Evolutionary conservation across 37 sponge, comb jelly and placozoan genomes (phyloP).

Genomic region (Amphimedon queenslandica): DNA sequence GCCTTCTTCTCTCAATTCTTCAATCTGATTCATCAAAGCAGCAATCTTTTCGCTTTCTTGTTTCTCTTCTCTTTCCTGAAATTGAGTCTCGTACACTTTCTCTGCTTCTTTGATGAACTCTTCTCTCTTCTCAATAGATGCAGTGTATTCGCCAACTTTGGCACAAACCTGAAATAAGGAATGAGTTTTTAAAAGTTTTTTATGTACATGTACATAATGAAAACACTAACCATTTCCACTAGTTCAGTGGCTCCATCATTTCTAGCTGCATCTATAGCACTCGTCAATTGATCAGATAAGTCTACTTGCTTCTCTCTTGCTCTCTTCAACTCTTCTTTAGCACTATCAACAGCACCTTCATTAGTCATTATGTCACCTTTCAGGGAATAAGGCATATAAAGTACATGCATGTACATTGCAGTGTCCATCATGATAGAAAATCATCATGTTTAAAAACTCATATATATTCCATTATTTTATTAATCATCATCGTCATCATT

Average conservation of each 20-base stretch:
- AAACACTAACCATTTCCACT: not conserved
- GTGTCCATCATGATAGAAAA: no score
- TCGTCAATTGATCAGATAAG: not conserved
- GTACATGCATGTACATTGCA: no score
- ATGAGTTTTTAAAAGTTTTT: no score
- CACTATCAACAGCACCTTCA: conserved; percentile 12
- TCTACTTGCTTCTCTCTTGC: conserved; percentile 3
- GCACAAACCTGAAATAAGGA: no score
- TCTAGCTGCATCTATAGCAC: not conserved
- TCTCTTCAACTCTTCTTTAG: conserved; percentile 1
- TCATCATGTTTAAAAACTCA: no score
- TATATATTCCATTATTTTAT: not conserved
- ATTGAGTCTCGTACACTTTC: no score
- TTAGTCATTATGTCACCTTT: not conserved
- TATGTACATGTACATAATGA: no score
- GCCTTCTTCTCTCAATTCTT: not conserved
- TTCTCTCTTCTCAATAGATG: no score
- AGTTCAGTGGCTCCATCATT: not conserved
- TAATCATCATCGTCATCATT: not conserved
- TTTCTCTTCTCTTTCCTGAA: no score
- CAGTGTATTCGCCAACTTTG: no score
- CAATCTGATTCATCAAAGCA: not conserved
- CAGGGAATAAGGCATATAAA: not conserved
- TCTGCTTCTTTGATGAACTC: no score
- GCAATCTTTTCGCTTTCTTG: no score